Conservation (phyloP, 2,888 invertebrate species). For the Catocala sponsa region DNA sequence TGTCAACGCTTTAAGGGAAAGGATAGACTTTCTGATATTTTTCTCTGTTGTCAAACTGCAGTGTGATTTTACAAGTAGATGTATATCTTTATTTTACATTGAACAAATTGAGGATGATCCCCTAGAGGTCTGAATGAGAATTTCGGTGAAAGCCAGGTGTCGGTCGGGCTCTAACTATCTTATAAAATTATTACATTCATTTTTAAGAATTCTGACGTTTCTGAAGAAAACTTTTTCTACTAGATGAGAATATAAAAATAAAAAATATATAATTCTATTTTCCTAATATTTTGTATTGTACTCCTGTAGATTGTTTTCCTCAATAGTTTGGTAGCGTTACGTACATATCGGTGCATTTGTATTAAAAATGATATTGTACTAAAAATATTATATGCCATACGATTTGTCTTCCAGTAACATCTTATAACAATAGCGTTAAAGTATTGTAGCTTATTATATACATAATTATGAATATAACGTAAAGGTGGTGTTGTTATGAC, state of each 20-base stretch:
- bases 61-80: constrained; percentile 14
- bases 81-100: constrained; percentile 1
- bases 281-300: constrained; percentile 84
- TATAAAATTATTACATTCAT: constrained; percentile 52
- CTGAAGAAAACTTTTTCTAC: constrained; percentile 76
- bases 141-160: constrained; percentile 11
- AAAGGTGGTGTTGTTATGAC: constrained; percentile 73
- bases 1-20: constrained; percentile 4
- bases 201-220: constrained; percentile 69
- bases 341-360: constrained; percentile 84
- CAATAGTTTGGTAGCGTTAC: constrained; percentile 82
- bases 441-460: constrained; percentile 86
- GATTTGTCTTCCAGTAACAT: constrained; percentile 88
- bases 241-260: constrained; percentile 63
- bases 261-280: constrained; percentile 79
- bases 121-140: too few species aligned
- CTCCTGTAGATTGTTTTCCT: constrained; percentile 76
- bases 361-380: constrained; percentile 76
- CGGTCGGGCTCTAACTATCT: constrained; percentile 46
- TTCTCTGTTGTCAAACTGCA: constrained; percentile 19
- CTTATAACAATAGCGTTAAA: constrained; percentile 85
- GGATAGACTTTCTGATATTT: constrained; percentile 5
- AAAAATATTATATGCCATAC: constrained; percentile 86
- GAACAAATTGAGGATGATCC: not conserved
- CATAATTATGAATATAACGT: constrained; percentile 71